phyloP scores from a whole-genome alignment of 2,888 invertebrate genomes.

The Oscheius myriophilus region DNA sequence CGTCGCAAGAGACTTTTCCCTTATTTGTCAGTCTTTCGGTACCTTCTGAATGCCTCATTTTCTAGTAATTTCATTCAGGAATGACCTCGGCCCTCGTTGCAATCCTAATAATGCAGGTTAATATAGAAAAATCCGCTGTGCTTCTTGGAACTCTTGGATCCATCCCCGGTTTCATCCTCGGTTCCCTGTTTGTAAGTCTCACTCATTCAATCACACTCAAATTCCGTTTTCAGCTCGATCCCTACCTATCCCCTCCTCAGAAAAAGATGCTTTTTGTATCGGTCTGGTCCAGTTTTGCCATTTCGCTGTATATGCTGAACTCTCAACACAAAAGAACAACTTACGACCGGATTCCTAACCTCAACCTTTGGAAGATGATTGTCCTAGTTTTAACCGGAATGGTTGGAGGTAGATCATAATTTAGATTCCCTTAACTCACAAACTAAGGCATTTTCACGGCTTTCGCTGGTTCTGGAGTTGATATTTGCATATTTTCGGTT shows the following conservation, averaged over 20 bases:
- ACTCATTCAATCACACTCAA: too few species aligned
- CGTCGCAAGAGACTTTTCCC: slow-evolving; percentile 58
- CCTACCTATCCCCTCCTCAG: slow-evolving; percentile 52
- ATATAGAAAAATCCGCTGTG: slow-evolving; percentile 55
- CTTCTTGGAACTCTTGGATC: background rate
- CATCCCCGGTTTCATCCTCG: background rate
- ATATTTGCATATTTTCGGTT: slow-evolving; percentile 63
- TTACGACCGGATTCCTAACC: slow-evolving; percentile 19
- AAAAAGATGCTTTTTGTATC: slow-evolving; percentile 71
- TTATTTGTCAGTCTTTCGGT: slow-evolving; percentile 64
- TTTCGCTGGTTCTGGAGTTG: slow-evolving; percentile 68
- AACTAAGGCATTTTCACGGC: slow-evolving; percentile 56
- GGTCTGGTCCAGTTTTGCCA: slow-evolving; percentile 70
- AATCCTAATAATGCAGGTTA: slow-evolving; percentile 65
- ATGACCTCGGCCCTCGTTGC: slow-evolving; percentile 67
- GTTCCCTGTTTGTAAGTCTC: background rate
- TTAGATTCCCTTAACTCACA: too few species aligned
- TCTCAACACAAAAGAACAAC: slow-evolving; percentile 56
- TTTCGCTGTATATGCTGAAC: slow-evolving; percentile 68
- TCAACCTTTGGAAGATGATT: background rate
- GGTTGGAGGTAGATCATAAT: background rate
- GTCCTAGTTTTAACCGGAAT: background rate
- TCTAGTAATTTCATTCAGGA: slow-evolving; percentile 36
- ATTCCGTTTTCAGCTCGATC: slow-evolving; percentile 60
- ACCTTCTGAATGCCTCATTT: background rate